Percentiles rank a stretch among this genome's conserved stretches.
Evolutionary conservation across 1,140 invertebrate genomes (phyloP).

Genomic region (Heliconius congener): DNA sequence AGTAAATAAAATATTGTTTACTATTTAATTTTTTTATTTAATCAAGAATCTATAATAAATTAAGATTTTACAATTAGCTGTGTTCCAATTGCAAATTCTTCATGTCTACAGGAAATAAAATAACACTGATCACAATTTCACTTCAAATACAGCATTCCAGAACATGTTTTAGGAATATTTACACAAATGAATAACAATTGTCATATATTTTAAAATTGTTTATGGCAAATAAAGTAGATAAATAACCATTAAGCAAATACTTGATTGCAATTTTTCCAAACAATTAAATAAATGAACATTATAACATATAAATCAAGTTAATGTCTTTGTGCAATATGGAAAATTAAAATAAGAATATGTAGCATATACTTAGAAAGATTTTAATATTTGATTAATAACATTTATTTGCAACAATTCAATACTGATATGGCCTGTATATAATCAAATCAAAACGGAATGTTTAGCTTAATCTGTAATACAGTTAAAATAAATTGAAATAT

Average conservation of each 20-base stretch:
- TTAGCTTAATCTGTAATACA: neutral
- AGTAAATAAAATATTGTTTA: constrained; percentile 27
- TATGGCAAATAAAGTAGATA: constrained; percentile 7
- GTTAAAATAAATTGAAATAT: constrained; percentile 6
- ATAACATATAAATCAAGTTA: neutral
- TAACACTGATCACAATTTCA: constrained; percentile 17
- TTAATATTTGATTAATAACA: constrained; percentile 10
- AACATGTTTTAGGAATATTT: constrained; percentile 23
- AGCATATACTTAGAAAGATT: neutral
- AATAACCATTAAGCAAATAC: neutral
- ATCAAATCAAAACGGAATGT: constrained; percentile 8
- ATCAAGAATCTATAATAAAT: constrained; percentile 32
- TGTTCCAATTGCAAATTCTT: neutral
- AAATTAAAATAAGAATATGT: constrained; percentile 1
- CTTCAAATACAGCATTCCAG: constrained; percentile 1
- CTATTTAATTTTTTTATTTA: constrained; percentile 29
- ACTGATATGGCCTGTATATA: constrained; percentile 4
- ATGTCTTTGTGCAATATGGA: constrained; percentile 10
- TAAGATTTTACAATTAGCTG: constrained; percentile 24
- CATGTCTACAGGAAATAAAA: constrained; percentile 22
- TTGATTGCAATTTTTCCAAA: neutral
- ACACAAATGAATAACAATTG: constrained; percentile 18
- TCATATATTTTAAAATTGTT: constrained; percentile 10
- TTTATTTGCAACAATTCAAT: constrained; percentile 1
- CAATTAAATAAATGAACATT: neutral